Conservation (phyloP, 2,888 invertebrate species). For the Pyrrhia umbra region DNA sequence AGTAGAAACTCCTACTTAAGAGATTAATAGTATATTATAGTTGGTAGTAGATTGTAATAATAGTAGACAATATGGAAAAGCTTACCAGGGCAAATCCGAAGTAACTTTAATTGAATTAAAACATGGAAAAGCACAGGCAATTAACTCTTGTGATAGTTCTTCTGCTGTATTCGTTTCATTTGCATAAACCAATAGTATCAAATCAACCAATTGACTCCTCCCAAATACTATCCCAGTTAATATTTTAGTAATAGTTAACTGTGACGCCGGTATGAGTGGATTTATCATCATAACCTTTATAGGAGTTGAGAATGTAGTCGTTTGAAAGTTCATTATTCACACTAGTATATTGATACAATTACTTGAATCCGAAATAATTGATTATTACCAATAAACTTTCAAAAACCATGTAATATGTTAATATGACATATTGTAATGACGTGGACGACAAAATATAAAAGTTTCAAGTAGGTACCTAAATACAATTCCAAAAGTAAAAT, state of each 20-base stretch:
- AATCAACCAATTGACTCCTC: slow-evolving; percentile 71
- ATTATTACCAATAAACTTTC: background rate
- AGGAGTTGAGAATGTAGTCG: slow-evolving; percentile 61
- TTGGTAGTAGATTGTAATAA: too few species aligned
- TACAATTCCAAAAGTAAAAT: too few species aligned
- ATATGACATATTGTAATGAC: too few species aligned
- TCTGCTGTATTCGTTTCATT: slow-evolving; percentile 75
- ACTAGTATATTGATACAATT: background rate
- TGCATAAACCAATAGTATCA: slow-evolving; percentile 77
- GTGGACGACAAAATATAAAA: too few species aligned
- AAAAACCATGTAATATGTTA: background rate
- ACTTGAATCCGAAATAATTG: background rate
- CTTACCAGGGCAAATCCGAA: slow-evolving; percentile 80
- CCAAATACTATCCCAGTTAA: slow-evolving; percentile 80
- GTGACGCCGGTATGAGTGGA: slow-evolving; percentile 73
- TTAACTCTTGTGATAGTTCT: slow-evolving; percentile 72
- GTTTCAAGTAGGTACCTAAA: too few species aligned
- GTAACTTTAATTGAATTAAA: slow-evolving; percentile 73
- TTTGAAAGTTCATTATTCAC: slow-evolving; percentile 78
- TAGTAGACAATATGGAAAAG: too few species aligned
- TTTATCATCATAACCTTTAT: slow-evolving; percentile 80
- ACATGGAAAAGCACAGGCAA: slow-evolving; percentile 75
- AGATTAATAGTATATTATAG: too few species aligned
- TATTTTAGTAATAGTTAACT: slow-evolving; percentile 76
- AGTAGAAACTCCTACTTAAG: too few species aligned